Base-by-base conservation (phyloP, 2,113 vertebrate genomes). In the Grantiella picta region DNA sequence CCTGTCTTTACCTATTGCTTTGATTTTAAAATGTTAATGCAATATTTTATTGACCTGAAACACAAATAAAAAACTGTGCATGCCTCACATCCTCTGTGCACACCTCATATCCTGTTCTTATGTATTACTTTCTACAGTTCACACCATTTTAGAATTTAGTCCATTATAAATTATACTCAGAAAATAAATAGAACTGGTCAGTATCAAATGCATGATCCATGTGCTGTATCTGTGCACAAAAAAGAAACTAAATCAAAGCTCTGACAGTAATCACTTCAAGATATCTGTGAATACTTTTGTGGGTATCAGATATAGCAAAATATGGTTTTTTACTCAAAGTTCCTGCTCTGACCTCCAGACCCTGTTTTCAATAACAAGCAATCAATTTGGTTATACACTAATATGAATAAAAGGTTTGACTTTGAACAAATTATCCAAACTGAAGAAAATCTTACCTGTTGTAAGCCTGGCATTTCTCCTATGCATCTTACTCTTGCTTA, bases 311-410 rank as follows among this genome's bases (percentile, higher is more conserved):
- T 19, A 56, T 0, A 77, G 5, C 2, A 83, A 86, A 82, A 22
- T 47, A 72, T 0, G 0, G 0, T 49, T 59, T 68, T 38, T 9
- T 19, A 33, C 14, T 57, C 18, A 53, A 80, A 82, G 2, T 3
- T 31, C 13, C 11, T 69, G 56, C 4, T 42, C 23, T 69, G 44
- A 64, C 15, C 6, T 77, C 53, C 8, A 77, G 28, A 9, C 2
- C 15, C 7, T n/a, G 42, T 29, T 22, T 42, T 44, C 65, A 22
- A 70, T 52, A 73, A 73, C 68, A 88, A 29, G 0, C 2, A 40
- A 22, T 29, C 18, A 5, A 33, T 35, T 66, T 83, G 4, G 0
- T 61, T n/a, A 8, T 59, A 56, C 24, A 8, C 2, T 53, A 38
- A 27, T 38, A n/a, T 7, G 4, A 84, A 78, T 29, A 5, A 82